Conservation (phyloP, 2,888 invertebrate genomes). For the Petrolisthes cinctipes region DNA sequence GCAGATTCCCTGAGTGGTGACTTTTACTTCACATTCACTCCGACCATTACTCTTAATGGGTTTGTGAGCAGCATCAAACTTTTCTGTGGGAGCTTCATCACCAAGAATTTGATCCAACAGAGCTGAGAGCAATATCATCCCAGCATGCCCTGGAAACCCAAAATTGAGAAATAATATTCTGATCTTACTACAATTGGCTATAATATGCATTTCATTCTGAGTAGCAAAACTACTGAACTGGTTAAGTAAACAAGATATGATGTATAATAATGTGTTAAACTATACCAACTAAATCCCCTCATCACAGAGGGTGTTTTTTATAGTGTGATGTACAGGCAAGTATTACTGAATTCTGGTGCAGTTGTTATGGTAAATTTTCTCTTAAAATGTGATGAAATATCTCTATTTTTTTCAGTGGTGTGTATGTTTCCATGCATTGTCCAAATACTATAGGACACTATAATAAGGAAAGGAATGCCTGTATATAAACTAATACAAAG, state of each 20-base stretch:
- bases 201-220: neutral
- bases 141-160: conserved; percentile 27
- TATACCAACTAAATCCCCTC: no score
- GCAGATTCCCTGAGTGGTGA: conserved; percentile 30
- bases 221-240: neutral
- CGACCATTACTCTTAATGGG: neutral
- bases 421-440: no score
- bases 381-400: no score
- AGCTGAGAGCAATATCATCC: conserved; percentile 12
- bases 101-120: conserved; percentile 45
- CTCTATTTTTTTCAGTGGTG: neutral
- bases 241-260: no score
- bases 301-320: no score
- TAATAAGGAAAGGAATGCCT: neutral
- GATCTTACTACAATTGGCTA: no score
- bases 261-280: no score
- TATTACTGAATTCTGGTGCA: neutral
- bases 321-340: no score
- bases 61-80: neutral
- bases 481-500: neutral
- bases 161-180: no score
- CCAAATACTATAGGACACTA: neutral
- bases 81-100: conserved; percentile 1
- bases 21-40: conserved; percentile 20
- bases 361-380: neutral